A percentile compares a stretch with the other conserved stretches of the same genome.
Evolutionary conservation across 2,113 vertebrate genomes (phyloP).

Genomic region (Semnornis frantzii): DNA sequence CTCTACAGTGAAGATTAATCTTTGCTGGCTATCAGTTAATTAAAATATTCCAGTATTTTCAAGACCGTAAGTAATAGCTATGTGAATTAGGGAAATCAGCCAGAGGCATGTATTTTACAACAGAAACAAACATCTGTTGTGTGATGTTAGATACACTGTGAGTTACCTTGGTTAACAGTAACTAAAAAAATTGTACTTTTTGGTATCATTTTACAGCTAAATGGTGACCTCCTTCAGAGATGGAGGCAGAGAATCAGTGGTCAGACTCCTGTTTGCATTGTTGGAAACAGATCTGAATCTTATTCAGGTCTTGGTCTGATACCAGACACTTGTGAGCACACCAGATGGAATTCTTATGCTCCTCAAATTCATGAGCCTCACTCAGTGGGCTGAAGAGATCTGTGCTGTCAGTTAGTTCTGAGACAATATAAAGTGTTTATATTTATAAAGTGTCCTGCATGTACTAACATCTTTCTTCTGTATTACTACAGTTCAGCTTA

Average conservation of each 20-base stretch:
- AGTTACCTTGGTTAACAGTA: background rate
- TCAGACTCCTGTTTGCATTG: background rate
- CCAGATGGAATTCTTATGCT: background rate
- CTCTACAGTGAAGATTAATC: background rate
- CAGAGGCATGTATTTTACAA: background rate
- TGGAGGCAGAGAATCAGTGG: background rate
- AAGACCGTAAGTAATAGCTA: background rate
- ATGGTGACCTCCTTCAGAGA: background rate
- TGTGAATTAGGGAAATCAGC: background rate
- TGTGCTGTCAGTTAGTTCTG: background rate
- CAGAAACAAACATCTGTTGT: background rate
- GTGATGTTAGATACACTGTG: background rate
- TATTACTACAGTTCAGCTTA: slow-evolving; percentile 82
- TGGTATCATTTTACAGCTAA: background rate
- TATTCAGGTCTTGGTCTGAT: background rate
- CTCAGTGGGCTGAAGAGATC: background rate
- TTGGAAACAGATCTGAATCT: background rate
- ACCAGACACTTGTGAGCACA: background rate
- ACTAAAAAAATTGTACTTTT: background rate
- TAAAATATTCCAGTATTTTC: background rate
- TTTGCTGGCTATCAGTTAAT: background rate
- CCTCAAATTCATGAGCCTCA: background rate
- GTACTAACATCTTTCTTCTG: background rate
- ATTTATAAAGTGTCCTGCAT: background rate
- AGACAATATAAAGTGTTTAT: background rate